Base-by-base conservation (phyloP, 2,797 vertebrate genomes). In the Rhinatrema bivittatum region DNA sequence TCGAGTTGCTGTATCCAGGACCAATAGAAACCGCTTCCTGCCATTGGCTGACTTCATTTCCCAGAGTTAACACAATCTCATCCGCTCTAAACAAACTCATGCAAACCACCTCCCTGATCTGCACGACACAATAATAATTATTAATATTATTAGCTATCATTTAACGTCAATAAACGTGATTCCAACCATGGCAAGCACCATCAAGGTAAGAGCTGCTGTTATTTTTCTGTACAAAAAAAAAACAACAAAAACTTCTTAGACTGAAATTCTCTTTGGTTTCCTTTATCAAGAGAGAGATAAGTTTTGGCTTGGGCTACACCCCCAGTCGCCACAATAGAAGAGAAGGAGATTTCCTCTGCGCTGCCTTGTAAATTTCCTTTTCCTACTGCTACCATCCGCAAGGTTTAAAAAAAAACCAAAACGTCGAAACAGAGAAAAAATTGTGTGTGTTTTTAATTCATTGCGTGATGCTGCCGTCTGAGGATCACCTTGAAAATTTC, bases 21-120 rank as follows among this genome's bases (percentile, higher is more conserved):
- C 87, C 89, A 91, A 89, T 91, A 89, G 87, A 86, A 91, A 82
- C 72, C 84, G 87, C 88, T 91, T 91, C 89, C 89, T 91, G 87
- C 81, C 81, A 83, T 80, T 87, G 85, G 78, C 82, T 89, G 87
- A 91, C 87, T 91, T 90, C 88, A 91, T 89, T 91, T 91, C 89
- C 87, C 87, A 89, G 80, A 82, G 72, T 88, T 90, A 88, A 87
- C 87, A 91, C 89, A 88, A 88, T 90, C 87, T 91, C 87, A 90
- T 90, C 89, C 87, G 87, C 85, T 90, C 84, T 81, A 86, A 87
- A 87, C 85, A 86, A 82, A 73, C 75, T 75, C 84, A 82, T 79
- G n/a, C 78, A 80, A 89, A 85, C 85, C 82, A 76, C 72, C 78
- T 79, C 85, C 85, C 81, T 87, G 82, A 79, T 77, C 81, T 75